Evolutionary conservation across 2,797 vertebrate genomes (phyloP), one percentile per base, ranked within the genome.

Genomic region (Molothrus aeneus): DNA sequence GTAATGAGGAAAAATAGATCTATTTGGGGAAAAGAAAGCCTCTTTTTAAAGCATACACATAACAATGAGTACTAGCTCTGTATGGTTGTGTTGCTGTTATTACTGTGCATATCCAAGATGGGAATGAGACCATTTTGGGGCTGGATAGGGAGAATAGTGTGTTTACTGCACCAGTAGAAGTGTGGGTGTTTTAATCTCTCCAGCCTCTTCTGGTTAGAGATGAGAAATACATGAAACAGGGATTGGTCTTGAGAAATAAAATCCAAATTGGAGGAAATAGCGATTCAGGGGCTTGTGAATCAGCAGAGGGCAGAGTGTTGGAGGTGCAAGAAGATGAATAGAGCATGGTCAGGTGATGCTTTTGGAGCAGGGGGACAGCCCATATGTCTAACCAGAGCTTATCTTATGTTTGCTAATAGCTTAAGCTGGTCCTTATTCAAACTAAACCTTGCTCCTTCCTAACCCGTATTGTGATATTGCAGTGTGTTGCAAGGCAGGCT

Each of bases 381-480:
- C 1, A 1, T 83, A 34, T 12, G 50, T 81, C 32, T 34, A 72
- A 70, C 17, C 29, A 38, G 74, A 83, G 45, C n/a, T 92, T 63
- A 59, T 77, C 64, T 70, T 70, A 4, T 77, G 26, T 88, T 95
- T 95, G 60, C 65, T 59, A n/a, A 47, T 18, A 65, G 43, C 63
- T 88, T 88, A 65, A 90, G n/a, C 43, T 81, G 13, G 11, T 90
- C 77, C 42, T 56, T 92, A 60, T 4, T 94, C 81, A 87, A 80
- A 80, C 70, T 92, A 90, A 83, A 91, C 89, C 71, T 94, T 95
- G 80, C 45, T 92, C 77, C 48, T 90, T 96, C 77, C 56, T 86
- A 85, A 64, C 13, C 45, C 25, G 2, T 85, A 74, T 45, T 69
- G 45, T 86, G 51, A 25, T 74, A 86, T 72, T 85, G 94, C 74